Evolutionary conservation across 2,888 invertebrate genomes (phyloP).

Genomic region (Oligia latruncula): DNA sequence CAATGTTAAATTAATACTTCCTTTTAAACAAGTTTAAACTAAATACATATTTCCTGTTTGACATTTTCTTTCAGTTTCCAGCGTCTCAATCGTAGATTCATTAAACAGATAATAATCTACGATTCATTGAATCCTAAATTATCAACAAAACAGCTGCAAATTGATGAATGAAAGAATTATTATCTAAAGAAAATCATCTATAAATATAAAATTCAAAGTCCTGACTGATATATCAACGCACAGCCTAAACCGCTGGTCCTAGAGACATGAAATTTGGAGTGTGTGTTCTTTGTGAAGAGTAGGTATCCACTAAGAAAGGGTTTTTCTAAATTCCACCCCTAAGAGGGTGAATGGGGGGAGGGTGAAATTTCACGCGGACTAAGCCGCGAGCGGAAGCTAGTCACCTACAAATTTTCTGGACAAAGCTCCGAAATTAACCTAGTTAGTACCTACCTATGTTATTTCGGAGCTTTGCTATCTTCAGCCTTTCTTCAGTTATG

Average conservation of each 20-base stretch:
- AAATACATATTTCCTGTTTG: background rate
- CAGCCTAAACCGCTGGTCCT: too few relatives aligned
- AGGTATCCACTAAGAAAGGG: too few relatives aligned
- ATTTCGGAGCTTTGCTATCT: background rate
- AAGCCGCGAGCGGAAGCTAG: too few relatives aligned
- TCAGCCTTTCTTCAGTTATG: too few relatives aligned
- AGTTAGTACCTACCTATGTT: background rate
- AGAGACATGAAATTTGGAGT: too few relatives aligned
- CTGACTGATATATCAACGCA: too few relatives aligned
- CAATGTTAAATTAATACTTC: slow-evolving; percentile 2
- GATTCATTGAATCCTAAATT: too few relatives aligned
- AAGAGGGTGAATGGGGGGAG: too few relatives aligned
- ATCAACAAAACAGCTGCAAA: background rate
- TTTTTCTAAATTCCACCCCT: too few relatives aligned
- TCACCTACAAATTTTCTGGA: background rate
- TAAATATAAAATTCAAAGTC: too few relatives aligned
- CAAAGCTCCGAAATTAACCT: background rate
- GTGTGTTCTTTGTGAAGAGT: too few relatives aligned
- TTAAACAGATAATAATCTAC: background rate
- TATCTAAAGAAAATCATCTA: background rate
- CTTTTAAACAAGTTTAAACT: background rate
- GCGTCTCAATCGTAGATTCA: background rate
- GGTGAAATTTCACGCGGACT: too few relatives aligned
- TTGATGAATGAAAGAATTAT: background rate
- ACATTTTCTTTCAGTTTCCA: slow-evolving; percentile 1